Percentiles rank a stretch among this genome's conserved stretches.
Evolutionary conservation across 2,113 vertebrate genomes (phyloP).

Genomic region (Falco punctatus): DNA sequence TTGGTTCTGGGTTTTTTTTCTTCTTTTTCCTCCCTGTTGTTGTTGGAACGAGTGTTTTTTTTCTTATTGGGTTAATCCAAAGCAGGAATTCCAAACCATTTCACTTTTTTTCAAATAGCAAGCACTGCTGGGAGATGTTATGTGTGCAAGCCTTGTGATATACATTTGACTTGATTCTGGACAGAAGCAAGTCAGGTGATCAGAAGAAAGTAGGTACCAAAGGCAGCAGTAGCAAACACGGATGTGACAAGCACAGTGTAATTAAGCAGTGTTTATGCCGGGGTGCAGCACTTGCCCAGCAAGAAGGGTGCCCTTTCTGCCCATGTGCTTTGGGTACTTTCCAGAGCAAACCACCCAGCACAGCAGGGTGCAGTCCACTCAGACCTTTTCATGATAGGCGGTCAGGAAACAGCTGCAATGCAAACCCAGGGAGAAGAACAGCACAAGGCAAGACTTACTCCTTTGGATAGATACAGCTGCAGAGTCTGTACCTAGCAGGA

Average conservation of each 20-base stretch:
- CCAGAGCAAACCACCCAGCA: background rate
- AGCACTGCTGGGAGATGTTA: background rate
- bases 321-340: background rate
- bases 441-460: background rate
- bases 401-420: background rate
- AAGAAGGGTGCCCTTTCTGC: background rate
- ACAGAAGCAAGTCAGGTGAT: background rate
- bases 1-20: background rate
- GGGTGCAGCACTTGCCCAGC: background rate
- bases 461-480: background rate
- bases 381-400: background rate
- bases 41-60: background rate
- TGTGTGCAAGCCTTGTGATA: background rate
- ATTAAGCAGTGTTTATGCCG: background rate
- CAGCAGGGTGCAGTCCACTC: background rate
- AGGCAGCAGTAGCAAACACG: background rate
- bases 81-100: background rate
- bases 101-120: background rate
- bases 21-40: background rate
- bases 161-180: background rate
- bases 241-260: background rate
- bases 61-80: background rate
- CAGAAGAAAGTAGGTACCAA: background rate
- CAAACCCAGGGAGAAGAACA: background rate
- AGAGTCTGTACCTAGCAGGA: background rate